These are phyloP conservation scores for Euleptes europaea DNA, from an alignment of 2,113 vertebrate species.

Conservation along the genomic window DNA sequence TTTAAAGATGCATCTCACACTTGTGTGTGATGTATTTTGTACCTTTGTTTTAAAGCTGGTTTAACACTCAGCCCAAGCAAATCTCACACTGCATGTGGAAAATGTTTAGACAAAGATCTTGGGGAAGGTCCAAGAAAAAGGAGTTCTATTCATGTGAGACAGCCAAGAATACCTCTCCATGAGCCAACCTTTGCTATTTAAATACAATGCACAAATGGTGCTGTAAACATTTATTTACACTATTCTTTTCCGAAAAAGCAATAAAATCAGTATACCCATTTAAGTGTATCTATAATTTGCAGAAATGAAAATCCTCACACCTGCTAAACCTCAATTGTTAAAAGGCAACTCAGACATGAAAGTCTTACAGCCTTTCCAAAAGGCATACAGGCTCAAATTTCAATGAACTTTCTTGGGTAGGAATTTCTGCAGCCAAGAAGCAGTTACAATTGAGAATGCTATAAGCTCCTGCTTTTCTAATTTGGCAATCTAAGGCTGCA, in stretches of 20 bases:
- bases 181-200: not conserved
- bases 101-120: not conserved
- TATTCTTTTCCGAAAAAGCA: not conserved
- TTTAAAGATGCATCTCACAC: not conserved
- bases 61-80: not conserved
- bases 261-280: not conserved
- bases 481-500: not conserved
- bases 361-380: not conserved
- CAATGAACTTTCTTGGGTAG: not conserved
- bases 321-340: not conserved
- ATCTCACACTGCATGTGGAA: not conserved
- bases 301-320: not conserved
- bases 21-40: not conserved
- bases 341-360: not conserved
- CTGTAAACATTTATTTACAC: not conserved
- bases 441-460: not conserved
- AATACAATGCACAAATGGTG: not conserved
- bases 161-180: not conserved
- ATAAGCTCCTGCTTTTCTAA: not conserved
- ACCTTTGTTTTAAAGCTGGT: not conserved
- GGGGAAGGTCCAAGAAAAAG: not conserved
- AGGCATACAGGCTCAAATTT: not conserved
- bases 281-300: not conserved
- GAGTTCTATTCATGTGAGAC: not conserved
- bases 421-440: not conserved